Percentiles rank a stretch among this genome's conserved stretches.
These are phyloP conservation scores for Phoenoteleia sp. DNA, from an alignment of 2,888 invertebrate genomes.

Conservation along the genomic window DNA sequence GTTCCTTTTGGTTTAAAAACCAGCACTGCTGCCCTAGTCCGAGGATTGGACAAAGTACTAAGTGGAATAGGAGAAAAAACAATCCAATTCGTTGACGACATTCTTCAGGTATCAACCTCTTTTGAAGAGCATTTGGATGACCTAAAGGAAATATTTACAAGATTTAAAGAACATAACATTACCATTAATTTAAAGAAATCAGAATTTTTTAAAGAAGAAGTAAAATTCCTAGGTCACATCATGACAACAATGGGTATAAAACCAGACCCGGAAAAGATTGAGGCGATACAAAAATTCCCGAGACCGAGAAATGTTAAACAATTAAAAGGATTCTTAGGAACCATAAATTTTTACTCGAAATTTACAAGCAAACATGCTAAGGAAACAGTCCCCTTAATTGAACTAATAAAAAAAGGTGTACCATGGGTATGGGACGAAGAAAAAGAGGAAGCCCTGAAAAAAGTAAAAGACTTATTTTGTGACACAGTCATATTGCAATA, in stretches of 20 bases:
- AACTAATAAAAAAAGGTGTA: conserved; percentile 44
- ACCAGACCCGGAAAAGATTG: conserved; percentile 7
- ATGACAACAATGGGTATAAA: conserved; percentile 7
- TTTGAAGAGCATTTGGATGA: conserved; percentile 16
- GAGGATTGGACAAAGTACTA: conserved; percentile 1
- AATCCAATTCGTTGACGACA: conserved; percentile 18
- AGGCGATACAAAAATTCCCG: conserved; percentile 19
- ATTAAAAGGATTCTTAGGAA: conserved; percentile 11
- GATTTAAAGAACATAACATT: background rate
- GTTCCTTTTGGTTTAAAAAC: no score
- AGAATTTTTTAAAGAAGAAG: background rate
- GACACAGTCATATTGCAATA: no score
- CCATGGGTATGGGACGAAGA: conserved; percentile 46
- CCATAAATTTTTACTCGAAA: conserved; percentile 11
- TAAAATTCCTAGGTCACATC: conserved; percentile 25
- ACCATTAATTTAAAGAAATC: conserved; percentile 14
- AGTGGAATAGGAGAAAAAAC: background rate
- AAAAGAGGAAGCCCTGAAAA: conserved; percentile 45
- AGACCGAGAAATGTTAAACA: conserved; percentile 6
- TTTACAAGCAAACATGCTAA: conserved; percentile 14
- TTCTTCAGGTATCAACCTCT: background rate
- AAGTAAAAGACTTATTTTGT: conserved; percentile 51
- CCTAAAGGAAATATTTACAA: conserved; percentile 3
- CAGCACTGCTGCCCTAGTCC: no score
- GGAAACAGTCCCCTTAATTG: conserved; percentile 32